A percentile compares a stretch with the other conserved stretches of the same genome.
phyloP scores from a whole-genome alignment of 2,113 vertebrate genomes.

The Xenus cinereus region DNA sequence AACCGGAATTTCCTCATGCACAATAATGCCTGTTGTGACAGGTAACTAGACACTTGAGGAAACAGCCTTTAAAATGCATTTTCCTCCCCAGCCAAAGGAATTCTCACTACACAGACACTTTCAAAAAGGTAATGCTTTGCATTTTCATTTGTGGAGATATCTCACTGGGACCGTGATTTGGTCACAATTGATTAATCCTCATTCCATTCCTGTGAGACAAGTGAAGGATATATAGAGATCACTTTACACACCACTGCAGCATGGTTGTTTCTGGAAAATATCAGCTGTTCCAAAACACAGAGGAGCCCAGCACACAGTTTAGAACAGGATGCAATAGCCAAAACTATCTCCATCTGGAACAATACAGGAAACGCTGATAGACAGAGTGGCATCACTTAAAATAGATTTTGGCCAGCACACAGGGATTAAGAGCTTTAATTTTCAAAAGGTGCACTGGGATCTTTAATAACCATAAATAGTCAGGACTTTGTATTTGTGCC shows the following conservation, averaged over 20 bases:
- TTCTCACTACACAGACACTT: background rate
- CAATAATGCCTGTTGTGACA: background rate
- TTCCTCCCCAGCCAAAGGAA: background rate
- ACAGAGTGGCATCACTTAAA: constrained; percentile 7
- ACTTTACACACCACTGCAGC: background rate
- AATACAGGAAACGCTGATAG: constrained; percentile 39
- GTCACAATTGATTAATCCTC: constrained; percentile 8
- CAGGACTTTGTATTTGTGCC: background rate
- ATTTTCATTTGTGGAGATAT: background rate
- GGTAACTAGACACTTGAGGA: background rate
- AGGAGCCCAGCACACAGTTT: background rate
- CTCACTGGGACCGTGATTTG: background rate
- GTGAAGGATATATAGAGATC: background rate
- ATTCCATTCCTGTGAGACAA: constrained; percentile 35
- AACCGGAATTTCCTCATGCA: background rate
- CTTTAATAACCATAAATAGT: constrained; percentile 53
- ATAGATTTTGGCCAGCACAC: constrained; percentile 37
- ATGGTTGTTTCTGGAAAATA: constrained; percentile 21
- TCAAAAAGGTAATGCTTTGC: background rate
- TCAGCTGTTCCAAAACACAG: constrained; percentile 2
- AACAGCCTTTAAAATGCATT: background rate
- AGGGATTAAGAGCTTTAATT: constrained; percentile 35
- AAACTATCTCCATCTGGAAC: constrained; percentile 4
- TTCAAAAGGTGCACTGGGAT: background rate
- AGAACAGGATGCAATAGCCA: constrained; percentile 2